Conservation (phyloP, 2,113 vertebrate species). For the Melanerpes aurifrons region DNA sequence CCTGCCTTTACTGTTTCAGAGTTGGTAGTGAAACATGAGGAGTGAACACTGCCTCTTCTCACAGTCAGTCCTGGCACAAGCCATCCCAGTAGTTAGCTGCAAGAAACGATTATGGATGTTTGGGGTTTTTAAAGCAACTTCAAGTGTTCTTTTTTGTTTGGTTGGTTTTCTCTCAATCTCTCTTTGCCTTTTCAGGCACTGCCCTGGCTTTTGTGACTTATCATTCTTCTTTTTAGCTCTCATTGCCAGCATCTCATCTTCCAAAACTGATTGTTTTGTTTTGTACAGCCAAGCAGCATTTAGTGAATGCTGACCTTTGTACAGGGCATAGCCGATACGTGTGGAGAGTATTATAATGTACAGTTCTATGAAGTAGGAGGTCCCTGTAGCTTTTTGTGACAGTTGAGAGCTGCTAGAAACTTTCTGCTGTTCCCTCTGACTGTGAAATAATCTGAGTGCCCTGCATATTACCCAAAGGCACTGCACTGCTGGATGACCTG, state of each 20-base stretch:
- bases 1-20: background rate
- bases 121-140: background rate
- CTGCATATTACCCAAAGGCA: background rate
- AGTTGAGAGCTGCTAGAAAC: background rate
- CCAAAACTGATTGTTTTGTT: background rate
- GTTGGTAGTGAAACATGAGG: background rate
- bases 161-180: background rate
- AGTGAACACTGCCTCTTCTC: background rate
- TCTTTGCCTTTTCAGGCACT: background rate
- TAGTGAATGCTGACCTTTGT: background rate
- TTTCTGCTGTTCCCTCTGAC: background rate
- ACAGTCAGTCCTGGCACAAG: background rate
- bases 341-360: background rate
- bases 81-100: background rate
- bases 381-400: background rate
- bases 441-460: background rate
- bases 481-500: background rate
- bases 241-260: background rate
- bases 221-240: background rate
- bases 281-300: background rate
- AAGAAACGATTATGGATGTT: background rate
- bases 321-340: background rate
- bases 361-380: background rate
- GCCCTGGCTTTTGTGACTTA: background rate
- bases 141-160: no score